Evolutionary conservation across 2,113 vertebrate genomes (phyloP).

Genomic region (Oenanthe oenanthe): DNA sequence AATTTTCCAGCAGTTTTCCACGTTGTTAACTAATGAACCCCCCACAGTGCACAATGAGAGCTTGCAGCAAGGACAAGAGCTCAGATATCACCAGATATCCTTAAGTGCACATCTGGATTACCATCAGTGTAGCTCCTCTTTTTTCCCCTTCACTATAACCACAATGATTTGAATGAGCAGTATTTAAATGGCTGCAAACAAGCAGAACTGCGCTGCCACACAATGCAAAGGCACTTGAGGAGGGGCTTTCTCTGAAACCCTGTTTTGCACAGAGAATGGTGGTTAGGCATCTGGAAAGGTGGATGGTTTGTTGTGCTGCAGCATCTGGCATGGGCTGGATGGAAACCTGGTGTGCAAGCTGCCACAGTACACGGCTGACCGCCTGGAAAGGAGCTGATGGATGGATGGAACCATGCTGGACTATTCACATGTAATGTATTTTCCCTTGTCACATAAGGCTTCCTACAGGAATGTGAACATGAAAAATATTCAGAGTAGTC

Average conservation of each 20-base stretch:
- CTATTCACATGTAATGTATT: not conserved
- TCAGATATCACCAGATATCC: not conserved
- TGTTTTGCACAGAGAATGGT: not conserved
- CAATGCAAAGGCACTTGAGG: not conserved
- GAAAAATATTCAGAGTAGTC: not conserved
- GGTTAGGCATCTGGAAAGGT: not conserved
- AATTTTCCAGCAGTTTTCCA: conserved; percentile 3
- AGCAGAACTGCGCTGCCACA: not conserved
- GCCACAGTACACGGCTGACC: not conserved
- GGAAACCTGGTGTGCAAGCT: not conserved
- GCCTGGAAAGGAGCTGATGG: not conserved
- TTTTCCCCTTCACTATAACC: not conserved
- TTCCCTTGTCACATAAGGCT: not conserved
- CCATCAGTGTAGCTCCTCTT: not conserved
- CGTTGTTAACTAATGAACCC: not conserved
- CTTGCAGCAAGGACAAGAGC: not conserved
- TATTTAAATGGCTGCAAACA: not conserved
- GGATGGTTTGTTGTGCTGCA: not conserved
- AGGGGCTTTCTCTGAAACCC: not conserved
- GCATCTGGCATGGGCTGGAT: not conserved
- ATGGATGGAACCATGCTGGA: fast-evolving
- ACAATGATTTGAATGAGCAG: fast-evolving
- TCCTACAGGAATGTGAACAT: not conserved
- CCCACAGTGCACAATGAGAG: not conserved
- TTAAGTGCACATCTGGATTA: not conserved